phyloP scores from a whole-genome alignment of 2,113 vertebrate genomes.

The Formicarius rufipectus region DNA sequence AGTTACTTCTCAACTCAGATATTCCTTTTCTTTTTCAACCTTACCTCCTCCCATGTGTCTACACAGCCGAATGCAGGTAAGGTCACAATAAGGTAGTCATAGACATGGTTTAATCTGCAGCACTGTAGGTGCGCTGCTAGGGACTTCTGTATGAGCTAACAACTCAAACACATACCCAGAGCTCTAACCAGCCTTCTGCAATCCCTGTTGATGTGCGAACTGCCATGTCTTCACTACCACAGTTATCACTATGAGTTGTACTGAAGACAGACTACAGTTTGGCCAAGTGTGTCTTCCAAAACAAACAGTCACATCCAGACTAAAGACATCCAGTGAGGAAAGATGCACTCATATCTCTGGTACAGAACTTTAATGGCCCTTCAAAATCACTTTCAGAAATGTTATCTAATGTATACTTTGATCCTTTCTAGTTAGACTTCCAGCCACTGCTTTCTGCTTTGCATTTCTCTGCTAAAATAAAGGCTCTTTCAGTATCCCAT shows the following conservation, averaged over 20 bases:
- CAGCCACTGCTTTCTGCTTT: not conserved
- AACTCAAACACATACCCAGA: not conserved
- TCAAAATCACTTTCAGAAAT: not conserved
- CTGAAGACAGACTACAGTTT: not conserved
- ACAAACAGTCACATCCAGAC: not conserved
- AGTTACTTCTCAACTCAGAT: not conserved
- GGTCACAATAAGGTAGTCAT: not conserved
- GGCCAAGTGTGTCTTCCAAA: not conserved
- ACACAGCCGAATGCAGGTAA: not conserved
- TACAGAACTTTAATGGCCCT: not conserved
- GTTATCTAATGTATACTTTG: not conserved
- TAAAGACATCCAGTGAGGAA: not conserved
- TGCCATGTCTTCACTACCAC: not conserved
- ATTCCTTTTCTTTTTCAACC: not conserved
- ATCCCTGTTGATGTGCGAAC: not conserved
- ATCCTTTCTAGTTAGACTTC: not conserved
- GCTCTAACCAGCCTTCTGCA: not conserved
- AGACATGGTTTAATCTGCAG: not conserved
- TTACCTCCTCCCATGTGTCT: not conserved
- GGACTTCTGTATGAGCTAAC: not conserved
- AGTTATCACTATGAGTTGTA: not conserved
- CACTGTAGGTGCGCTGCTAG: not conserved
- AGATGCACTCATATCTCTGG: not conserved
- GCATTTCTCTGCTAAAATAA: not conserved
- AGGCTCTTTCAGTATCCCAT: not conserved